Evolutionary conservation across 2,797 vertebrate species (phyloP), one percentile per base, ranked within the genome.

Genomic region (Argyrosomus regius): DNA sequence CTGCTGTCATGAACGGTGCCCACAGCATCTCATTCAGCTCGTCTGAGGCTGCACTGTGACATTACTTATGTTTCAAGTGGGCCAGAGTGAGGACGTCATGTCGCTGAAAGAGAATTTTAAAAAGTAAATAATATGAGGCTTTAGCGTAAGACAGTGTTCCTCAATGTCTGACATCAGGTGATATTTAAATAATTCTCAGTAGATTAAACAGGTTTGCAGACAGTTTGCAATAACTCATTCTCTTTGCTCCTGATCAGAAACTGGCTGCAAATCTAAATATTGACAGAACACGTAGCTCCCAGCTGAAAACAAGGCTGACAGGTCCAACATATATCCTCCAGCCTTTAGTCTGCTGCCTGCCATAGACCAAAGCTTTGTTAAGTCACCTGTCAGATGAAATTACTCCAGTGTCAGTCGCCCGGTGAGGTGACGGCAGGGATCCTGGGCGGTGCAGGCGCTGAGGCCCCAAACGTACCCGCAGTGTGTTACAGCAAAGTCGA

Each of bases 341-440:
- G 75, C 74, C 69, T 78, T 73, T 76, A 62, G 77, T 84, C 83
- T 75, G 69, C 77, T 48, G 87, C 86, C 87, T 86, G 82, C 90
- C 87, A 77, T 6, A 7, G 81, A 91, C 89, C 85, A 87, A 82
- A 90, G 93, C 91, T 89, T 86, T 79, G 90, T 85, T 91, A 91
- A 91, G 91, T 91, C 92, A 93, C 91, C 91, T 94, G 93, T 94
- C 94, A 94, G 71, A 92, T 83, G 75, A 88, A 92, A 92, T 94
- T 92, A 95, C 87, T 75, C 52, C 69, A 52, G 69, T 86, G 84
- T 88, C 89, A 87, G 84, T 68, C 14, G 80, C 82, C 69, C 53
- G 6, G 80, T 43, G 77, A 85, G 78, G 84, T 59, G 77, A 84
- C 82, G 46, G 83, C 75, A 11, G 91, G 90, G 86, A 74, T 86